A percentile compares a stretch with the other conserved stretches of the same genome.
Conservation (phyloP, 2,888 invertebrate genomes). For the Melanotus villosus region DNA sequence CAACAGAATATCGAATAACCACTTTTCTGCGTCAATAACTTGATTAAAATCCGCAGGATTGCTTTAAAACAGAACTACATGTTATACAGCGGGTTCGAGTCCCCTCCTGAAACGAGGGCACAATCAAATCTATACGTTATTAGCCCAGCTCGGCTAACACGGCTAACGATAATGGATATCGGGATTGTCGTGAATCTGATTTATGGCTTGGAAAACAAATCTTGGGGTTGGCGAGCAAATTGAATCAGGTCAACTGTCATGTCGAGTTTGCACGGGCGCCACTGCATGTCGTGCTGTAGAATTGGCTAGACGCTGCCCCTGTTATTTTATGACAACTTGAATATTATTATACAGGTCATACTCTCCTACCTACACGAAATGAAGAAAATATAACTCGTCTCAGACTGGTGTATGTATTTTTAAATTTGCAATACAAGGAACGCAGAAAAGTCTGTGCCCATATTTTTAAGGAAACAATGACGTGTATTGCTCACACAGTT, state of each 20-base stretch:
- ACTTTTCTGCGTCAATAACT: conserved; percentile 38
- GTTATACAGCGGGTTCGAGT: conserved; percentile 25
- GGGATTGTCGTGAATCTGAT: conserved; percentile 68
- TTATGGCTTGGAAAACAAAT: conserved; percentile 68
- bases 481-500: too few relatives aligned
- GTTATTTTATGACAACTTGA: conserved; percentile 50
- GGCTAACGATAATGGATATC: conserved; percentile 68
- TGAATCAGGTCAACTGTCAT: conserved; percentile 67
- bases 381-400: conserved; percentile 12
- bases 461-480: not conserved
- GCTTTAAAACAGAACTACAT: conserved; percentile 41
- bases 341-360: conserved; percentile 37
- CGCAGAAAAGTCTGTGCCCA: not conserved
- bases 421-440: not conserved
- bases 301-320: conserved; percentile 51
- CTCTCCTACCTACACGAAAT: conserved; percentile 30
- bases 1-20: conserved; percentile 9
- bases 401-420: not conserved
- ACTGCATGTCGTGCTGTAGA: conserved; percentile 44
- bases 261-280: conserved; percentile 56
- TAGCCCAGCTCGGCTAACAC: conserved; percentile 56
- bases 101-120: conserved; percentile 44
- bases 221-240: conserved; percentile 66
- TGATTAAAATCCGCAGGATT: conserved; percentile 40
- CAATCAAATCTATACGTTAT: conserved; percentile 60